Conservation (phyloP, 2,888 invertebrate genomes). For the Aspidiotus destructor region DNA sequence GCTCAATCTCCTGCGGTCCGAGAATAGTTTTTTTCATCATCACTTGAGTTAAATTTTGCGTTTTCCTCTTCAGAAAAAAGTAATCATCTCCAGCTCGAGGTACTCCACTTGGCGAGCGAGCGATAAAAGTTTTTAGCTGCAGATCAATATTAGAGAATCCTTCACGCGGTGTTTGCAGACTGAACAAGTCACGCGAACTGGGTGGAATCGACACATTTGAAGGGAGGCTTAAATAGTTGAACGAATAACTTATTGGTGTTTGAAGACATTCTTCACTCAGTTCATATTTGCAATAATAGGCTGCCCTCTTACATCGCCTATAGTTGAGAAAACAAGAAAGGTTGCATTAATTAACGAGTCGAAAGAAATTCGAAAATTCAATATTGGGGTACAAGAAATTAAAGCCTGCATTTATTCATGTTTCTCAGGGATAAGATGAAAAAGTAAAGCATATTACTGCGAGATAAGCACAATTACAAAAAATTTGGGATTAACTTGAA, state of each 20-base stretch:
- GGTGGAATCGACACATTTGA: slow-evolving; percentile 65
- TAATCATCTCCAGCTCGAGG: slow-evolving; percentile 41
- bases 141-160: slow-evolving; percentile 54
- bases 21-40: slow-evolving; percentile 60
- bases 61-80: slow-evolving; percentile 47
- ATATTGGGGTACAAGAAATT: no score
- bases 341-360: no score
- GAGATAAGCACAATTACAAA: no score
- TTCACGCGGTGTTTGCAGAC: slow-evolving; percentile 72
- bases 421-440: no score
- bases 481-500: no score
- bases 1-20: slow-evolving; percentile 84
- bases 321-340: slow-evolving; percentile 38
- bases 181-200: slow-evolving; percentile 68
- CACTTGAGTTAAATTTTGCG: slow-evolving; percentile 62
- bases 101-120: slow-evolving; percentile 54
- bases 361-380: no score
- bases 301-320: slow-evolving; percentile 70
- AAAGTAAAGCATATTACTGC: no score
- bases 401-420: no score
- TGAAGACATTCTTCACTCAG: slow-evolving; percentile 60
- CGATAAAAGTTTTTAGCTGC: slow-evolving; percentile 50
- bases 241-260: slow-evolving; percentile 76
- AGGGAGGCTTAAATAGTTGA: slow-evolving; percentile 86
- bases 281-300: slow-evolving; percentile 59